Base-by-base conservation (phyloP, 64 coral and sea anemone genomes). In the Astreopora myriophthalma region DNA sequence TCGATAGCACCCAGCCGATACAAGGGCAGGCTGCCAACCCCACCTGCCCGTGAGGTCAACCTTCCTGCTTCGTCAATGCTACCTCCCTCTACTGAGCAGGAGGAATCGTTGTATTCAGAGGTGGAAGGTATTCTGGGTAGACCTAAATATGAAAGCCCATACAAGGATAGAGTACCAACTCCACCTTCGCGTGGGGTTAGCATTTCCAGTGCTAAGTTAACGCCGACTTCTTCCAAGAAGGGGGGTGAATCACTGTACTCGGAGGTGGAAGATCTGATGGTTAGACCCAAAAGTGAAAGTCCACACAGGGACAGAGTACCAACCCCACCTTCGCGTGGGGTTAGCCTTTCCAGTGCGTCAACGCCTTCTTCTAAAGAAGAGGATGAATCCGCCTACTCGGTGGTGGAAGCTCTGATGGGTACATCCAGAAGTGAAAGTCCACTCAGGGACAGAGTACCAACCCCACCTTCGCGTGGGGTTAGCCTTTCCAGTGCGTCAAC, bases 401-500 rank as follows among this genome's bases (percentile, higher is more conserved):
- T 31, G 14, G 14, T 36, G 3, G 32, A 1, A 17, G 26, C 7
- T 2, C 19, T 65, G 24, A 65, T 1, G 62, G 3, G 13, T 26
- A 69, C 27, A 60, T 29, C 77, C 8, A 55, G 17, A 8, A 13
- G 51, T 55, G 51, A 55, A 55, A 55, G 16, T 19, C 16, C 13
- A 2, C 17, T 55, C 17, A 2, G 17, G 13, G 16, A 55, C 51
- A 55, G 51, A 55, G 17, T 55, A 16, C 51, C 88, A 19, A 26
- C 32, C 11, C 27, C 75, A 0, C 65, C 68, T 16, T 22, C 65
- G 36, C 66, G 51, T n/a, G 25, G n/a, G 6, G 24, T 76, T 8
- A 84, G 67, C 20, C 28, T 85, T 16, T 71, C 90, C 1, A 74
- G 49, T 33, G 66, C 68, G n/a, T 72, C 61, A 26, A 58, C 52